phyloP scores from a whole-genome alignment of 2,888 invertebrate species.

The Sphinx pinastri region DNA sequence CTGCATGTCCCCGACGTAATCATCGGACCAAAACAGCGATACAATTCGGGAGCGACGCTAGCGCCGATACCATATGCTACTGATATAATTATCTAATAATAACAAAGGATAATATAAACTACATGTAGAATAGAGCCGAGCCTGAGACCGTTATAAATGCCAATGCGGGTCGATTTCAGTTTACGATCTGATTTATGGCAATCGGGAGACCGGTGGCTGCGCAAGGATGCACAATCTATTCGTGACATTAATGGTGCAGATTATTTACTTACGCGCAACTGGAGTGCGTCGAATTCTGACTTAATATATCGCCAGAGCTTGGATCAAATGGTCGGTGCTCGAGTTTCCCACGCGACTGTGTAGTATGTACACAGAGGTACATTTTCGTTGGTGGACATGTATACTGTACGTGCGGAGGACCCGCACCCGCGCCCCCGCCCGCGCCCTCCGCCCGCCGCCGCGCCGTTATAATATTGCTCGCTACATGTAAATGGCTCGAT shows the following conservation, averaged over 20 bases:
- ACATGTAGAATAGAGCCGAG: constrained; percentile 37
- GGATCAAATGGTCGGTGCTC: constrained; percentile 48
- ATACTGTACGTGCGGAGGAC: constrained; percentile 20
- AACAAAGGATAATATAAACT: constrained; percentile 43
- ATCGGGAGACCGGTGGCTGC: constrained; percentile 48
- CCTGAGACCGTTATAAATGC: constrained; percentile 48
- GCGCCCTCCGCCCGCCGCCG: constrained; percentile 12
- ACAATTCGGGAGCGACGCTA: not conserved
- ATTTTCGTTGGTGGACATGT: not conserved
- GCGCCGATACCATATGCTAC: not conserved
- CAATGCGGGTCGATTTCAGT: constrained; percentile 52
- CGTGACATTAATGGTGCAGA: constrained; percentile 66
- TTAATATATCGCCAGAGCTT: constrained; percentile 67
- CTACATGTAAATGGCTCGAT: constrained; percentile 30
- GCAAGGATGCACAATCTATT: constrained; percentile 77
- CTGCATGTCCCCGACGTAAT: no score
- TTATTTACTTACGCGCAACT: constrained; percentile 61
- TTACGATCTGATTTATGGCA: constrained; percentile 53
- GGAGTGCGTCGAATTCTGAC: constrained; percentile 67
- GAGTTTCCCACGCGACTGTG: constrained; percentile 68
- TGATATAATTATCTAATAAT: constrained; percentile 52
- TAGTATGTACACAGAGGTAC: constrained; percentile 3
- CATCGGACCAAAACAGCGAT: no score
- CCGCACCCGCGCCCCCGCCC: constrained; percentile 23
- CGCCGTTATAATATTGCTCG: constrained; percentile 20